Conservation (phyloP, 2,797 vertebrate species). For the Lophotriccus pileatus region DNA sequence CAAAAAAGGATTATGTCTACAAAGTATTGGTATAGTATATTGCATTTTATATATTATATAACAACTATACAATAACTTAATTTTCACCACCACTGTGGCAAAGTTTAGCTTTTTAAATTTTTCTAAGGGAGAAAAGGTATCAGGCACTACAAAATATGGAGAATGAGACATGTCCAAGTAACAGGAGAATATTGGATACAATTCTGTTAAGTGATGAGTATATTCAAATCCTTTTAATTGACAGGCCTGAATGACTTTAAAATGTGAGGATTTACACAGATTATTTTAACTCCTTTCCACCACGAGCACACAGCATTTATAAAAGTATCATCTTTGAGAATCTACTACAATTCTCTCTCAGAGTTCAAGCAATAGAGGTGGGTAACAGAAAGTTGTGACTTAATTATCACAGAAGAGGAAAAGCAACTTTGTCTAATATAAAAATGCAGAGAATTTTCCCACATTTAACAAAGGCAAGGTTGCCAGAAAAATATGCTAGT, state of each 20-base stretch:
- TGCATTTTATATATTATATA: neutral
- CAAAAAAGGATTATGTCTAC: neutral
- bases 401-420: neutral
- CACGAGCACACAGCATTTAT: neutral
- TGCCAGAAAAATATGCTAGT: neutral
- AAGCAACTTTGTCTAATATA: neutral
- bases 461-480: neutral
- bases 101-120: neutral
- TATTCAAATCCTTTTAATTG: neutral
- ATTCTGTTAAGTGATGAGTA: neutral
- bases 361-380: neutral
- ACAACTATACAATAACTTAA: neutral
- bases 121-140: neutral
- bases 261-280: neutral
- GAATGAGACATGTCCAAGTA: neutral
- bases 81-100: neutral
- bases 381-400: neutral
- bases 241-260: neutral
- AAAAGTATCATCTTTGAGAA: neutral
- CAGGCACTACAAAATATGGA: neutral
- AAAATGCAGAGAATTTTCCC: neutral
- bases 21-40: neutral
- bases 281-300: neutral
- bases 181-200: neutral
- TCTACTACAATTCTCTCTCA: neutral